Conservation (phyloP, 2,797 vertebrate species). For the Anniella stebbinsi region DNA sequence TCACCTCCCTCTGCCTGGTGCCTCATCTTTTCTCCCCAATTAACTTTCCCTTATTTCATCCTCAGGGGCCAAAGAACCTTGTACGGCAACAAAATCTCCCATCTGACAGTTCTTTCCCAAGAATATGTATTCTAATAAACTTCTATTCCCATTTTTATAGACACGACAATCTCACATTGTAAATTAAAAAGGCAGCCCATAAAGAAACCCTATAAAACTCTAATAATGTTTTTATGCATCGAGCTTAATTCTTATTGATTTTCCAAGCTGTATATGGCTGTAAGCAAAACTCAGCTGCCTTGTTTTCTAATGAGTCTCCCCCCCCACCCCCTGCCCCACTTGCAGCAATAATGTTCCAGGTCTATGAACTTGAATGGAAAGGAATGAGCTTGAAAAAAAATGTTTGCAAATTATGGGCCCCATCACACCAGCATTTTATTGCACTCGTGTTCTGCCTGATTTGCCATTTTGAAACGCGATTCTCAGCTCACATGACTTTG, state of each 20-base stretch:
- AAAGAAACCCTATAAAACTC: slow-evolving; percentile 56
- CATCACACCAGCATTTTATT: no score
- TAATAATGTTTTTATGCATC: slow-evolving; percentile 65
- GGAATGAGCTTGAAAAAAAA: not conserved
- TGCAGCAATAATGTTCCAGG: rapidly evolving
- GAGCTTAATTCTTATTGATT: slow-evolving; percentile 68
- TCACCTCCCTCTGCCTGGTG: slow-evolving; percentile 50
- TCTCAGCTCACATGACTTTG: no score
- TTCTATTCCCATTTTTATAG: slow-evolving; percentile 20
- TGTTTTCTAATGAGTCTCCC: slow-evolving; percentile 47
- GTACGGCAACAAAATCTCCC: slow-evolving; percentile 32
- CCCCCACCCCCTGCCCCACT: not conserved
- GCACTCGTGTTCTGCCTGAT: no score
- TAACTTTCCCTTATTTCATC: slow-evolving; percentile 62
- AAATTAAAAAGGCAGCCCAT: slow-evolving; percentile 61
- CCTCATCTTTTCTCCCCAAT: slow-evolving; percentile 54
- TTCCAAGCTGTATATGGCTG: slow-evolving; percentile 41
- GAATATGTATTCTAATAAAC: slow-evolving; percentile 57
- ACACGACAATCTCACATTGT: slow-evolving; percentile 4
- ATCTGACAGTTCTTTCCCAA: slow-evolving; percentile 45
- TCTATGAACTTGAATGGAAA: slow-evolving; percentile 16
- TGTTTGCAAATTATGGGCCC: not conserved
- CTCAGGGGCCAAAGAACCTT: slow-evolving; percentile 52
- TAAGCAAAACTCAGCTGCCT: slow-evolving; percentile 48
- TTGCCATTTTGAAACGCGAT: no score